These are phyloP conservation scores for Lophochroa leadbeateri DNA, from an alignment of 2,113 vertebrate genomes.

Conservation along the genomic window DNA sequence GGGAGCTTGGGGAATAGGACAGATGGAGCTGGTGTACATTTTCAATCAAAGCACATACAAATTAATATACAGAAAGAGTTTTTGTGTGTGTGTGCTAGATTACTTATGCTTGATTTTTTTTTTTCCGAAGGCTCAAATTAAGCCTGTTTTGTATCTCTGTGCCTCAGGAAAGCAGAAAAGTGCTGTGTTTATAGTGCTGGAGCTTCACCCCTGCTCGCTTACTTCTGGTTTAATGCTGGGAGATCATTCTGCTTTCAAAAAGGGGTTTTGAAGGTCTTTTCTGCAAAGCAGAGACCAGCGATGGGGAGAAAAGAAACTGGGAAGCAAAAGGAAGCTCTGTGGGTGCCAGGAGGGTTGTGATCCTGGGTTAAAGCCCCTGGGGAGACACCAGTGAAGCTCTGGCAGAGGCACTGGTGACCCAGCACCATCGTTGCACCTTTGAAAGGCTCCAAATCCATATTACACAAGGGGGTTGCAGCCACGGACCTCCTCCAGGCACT, in stretches of 20 bases:
- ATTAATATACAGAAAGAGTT: slow-evolving; percentile 43
- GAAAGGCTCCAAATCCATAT: not conserved
- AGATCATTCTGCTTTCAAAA: not conserved
- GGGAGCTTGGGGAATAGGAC: slow-evolving; percentile 57
- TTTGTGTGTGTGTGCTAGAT: not conserved
- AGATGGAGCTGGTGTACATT: slow-evolving; percentile 49
- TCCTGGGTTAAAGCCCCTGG: not conserved
- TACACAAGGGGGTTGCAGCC: not conserved
- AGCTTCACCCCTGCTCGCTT: not conserved
- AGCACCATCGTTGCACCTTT: not conserved
- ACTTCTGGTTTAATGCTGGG: not conserved
- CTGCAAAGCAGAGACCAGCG: not conserved
- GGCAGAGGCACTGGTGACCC: not conserved
- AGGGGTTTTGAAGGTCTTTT: not conserved
- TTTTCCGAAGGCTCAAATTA: not conserved
- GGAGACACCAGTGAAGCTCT: not conserved
- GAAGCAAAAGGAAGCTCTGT: not conserved
- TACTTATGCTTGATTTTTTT: not conserved
- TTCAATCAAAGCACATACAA: slow-evolving; percentile 57
- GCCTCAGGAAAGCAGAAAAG: slow-evolving; percentile 15
- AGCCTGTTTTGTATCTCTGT: slow-evolving; percentile 26
- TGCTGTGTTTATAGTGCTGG: not conserved
- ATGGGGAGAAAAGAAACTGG: not conserved
- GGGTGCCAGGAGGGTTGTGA: not conserved
- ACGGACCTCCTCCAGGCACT: not conserved